Conservation (phyloP, 2,113 vertebrate genomes). For the Chunga burmeisteri region DNA sequence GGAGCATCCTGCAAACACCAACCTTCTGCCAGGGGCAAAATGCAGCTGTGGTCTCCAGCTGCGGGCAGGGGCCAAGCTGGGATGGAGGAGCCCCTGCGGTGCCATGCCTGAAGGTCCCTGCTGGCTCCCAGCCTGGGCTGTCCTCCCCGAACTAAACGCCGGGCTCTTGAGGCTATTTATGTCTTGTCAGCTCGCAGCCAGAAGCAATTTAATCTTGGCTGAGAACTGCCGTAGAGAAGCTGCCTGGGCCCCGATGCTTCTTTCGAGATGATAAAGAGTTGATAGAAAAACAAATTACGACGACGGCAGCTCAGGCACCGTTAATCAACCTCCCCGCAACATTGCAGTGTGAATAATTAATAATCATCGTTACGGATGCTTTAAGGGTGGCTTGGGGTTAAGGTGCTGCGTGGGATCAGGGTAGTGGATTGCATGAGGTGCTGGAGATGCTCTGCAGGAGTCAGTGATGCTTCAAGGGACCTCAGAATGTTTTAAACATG, state of each 20-base stretch:
- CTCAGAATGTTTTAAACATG: neutral
- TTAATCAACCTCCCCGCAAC: neutral
- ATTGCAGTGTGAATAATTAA: neutral
- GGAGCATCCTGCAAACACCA: neutral
- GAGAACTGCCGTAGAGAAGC: neutral
- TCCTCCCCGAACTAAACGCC: fast-evolving
- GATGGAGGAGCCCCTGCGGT: neutral
- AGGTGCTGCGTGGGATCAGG: neutral
- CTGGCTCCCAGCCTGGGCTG: neutral
- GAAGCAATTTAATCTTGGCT: conserved; percentile 18
- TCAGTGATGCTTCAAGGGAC: fast-evolving
- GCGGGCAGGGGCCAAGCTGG: neutral
- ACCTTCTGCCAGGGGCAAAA: neutral
- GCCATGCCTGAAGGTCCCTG: neutral
- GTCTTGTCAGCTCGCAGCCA: neutral
- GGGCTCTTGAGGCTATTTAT: neutral
- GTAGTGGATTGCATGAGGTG: fast-evolving
- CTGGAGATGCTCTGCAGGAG: neutral
- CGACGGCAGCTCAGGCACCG: neutral
- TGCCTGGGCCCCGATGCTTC: neutral
- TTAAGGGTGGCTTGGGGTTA: neutral
- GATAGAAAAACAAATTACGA: conserved; percentile 26
- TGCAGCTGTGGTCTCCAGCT: neutral
- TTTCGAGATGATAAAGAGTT: neutral
- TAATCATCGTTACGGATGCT: neutral